Base-by-base conservation (phyloP, 2,113 vertebrate genomes). In the Brachyistius frenatus region DNA sequence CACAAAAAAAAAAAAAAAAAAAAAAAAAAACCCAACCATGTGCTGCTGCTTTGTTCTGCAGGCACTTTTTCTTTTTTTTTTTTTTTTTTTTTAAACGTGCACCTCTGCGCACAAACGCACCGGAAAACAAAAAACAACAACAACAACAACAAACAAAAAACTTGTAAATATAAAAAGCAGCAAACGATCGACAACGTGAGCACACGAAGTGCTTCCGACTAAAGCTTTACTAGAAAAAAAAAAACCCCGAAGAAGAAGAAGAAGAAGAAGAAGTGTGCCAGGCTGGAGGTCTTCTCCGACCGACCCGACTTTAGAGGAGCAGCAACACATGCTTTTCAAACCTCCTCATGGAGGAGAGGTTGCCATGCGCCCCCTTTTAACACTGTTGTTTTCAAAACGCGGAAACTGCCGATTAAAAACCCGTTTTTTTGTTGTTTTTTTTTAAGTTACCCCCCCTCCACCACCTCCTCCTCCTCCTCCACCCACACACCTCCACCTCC, bases 41-140 rank as follows among this genome's bases (percentile, higher is more conserved):
- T 96, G 91, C 94, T 78, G 87, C 93, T 47, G 94, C 96, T 96
- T 96, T 96, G 96, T 96, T 96, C 96, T 95, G 91, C 63, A 70
- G 88, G 49, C 92, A 91, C 93, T 93, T 94, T 88, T 23, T 1
- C 1, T 23, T 23, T 23, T 23, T 23, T 23, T 23, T 23, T 23
- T 23, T 23, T 23, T 23, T 23, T 23, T 23, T 23, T 23, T 23
- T 23, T 84, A 81, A 91, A 73, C 73, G 78, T 44, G 62, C 80
- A 81, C 63, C 49, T 55, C 31, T 9, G 62, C 33, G 65, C 62
- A 56, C 13, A 52, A 54, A 85, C 35, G n/a, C 8, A 30, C 56
- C 56, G 14, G 37, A 30, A 71, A 85, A 76, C 49, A 0, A 6
- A 23, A 10, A 37, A 14, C 31, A 7, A 5, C n/a, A 23, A 23